phyloP scores from a whole-genome alignment of 2,113 vertebrate species.

The Beaufortia kweichowensis region DNA sequence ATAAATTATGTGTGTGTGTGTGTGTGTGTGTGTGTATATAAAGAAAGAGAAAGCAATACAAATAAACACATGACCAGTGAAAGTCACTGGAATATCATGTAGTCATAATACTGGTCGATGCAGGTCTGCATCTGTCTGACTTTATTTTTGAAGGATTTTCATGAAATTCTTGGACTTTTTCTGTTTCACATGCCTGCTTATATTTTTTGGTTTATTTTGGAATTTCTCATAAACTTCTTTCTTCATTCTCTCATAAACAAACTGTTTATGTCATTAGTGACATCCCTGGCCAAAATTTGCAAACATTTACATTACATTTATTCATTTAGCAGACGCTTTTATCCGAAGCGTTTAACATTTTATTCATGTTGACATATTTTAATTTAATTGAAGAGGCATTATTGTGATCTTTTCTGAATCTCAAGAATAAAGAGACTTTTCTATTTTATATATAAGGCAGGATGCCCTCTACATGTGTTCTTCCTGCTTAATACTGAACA shows the following conservation, averaged over 20 bases:
- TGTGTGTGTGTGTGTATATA: conserved; percentile 1
- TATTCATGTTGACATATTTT: too few relatives aligned
- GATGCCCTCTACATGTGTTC: background rate
- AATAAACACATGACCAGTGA: conserved; percentile 12
- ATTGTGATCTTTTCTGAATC: too few relatives aligned
- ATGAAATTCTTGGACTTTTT: conserved; percentile 32
- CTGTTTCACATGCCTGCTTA: background rate
- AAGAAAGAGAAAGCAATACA: background rate
- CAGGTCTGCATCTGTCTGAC: conserved; percentile 34
- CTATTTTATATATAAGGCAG: too few relatives aligned
- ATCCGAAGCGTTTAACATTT: too few relatives aligned
- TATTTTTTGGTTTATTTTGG: background rate
- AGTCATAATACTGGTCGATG: conserved; percentile 36
- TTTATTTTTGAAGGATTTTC: conserved; percentile 42
- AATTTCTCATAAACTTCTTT: too few relatives aligned
- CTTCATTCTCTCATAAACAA: background rate
- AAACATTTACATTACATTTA: too few relatives aligned
- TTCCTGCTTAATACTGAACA: background rate
- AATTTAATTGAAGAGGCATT: too few relatives aligned
- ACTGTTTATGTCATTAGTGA: background rate
- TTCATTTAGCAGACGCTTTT: too few relatives aligned
- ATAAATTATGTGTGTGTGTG: conserved; percentile 4
- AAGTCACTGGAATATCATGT: conserved; percentile 41
- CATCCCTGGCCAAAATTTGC: too few relatives aligned
- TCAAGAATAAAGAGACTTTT: too few relatives aligned